Evolutionary conservation across 2,113 vertebrate species (phyloP).

Genomic region (Sander lucioperca): DNA sequence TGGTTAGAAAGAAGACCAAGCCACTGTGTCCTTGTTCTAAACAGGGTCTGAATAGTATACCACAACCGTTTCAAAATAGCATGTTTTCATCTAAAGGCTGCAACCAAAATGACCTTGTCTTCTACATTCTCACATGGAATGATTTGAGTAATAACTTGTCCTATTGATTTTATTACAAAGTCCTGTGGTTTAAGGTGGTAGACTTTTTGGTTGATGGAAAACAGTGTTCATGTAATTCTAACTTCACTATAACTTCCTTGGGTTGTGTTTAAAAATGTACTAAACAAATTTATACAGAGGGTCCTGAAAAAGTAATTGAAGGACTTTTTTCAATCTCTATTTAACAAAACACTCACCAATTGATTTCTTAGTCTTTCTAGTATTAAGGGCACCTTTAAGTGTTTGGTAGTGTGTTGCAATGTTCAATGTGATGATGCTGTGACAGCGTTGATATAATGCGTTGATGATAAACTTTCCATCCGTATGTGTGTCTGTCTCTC

Average conservation of each 20-base stretch:
- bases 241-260: not conserved
- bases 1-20: not conserved
- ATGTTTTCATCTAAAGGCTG: not conserved
- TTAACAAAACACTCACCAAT: not conserved
- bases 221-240: not conserved
- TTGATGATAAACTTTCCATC: conserved; percentile 55
- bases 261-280: not conserved
- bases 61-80: not conserved
- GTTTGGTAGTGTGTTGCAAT: conserved; percentile 36
- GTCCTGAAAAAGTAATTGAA: not conserved
- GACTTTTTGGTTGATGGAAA: conserved; percentile 2
- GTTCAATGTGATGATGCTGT: conserved; percentile 27
- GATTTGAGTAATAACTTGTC: not conserved
- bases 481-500: conserved; percentile 25
- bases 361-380: not conserved
- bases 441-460: conserved; percentile 37
- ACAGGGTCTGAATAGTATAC: not conserved
- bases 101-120: not conserved
- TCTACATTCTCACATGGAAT: not conserved
- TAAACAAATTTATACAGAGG: not conserved
- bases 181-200: not conserved
- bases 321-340: not conserved
- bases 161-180: not conserved
- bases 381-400: not conserved
- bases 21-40: not conserved